A percentile compares a stretch with the other conserved stretches of the same genome.
Conservation (phyloP, 1,140 invertebrate species). For the Eulimnadia texana region DNA sequence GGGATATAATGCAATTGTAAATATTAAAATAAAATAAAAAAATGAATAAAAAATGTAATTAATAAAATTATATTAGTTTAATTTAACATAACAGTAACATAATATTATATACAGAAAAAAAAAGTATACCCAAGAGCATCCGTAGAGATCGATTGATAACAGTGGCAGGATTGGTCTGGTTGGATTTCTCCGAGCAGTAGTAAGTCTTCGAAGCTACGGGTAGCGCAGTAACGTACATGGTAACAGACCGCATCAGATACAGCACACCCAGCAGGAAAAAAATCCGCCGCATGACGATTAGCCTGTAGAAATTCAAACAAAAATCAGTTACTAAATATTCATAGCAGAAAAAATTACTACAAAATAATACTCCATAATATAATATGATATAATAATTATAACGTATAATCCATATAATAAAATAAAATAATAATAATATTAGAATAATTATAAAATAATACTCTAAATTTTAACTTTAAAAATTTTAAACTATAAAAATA, state of each 20-base stretch:
- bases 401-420: not conserved
- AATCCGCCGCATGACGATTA: slow-evolving; percentile 64
- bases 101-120: too few relatives aligned
- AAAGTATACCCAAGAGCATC: slow-evolving; percentile 48
- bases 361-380: too few relatives aligned
- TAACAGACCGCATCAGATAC: slow-evolving; percentile 72
- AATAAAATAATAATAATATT: slow-evolving; percentile 15
- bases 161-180: slow-evolving; percentile 43
- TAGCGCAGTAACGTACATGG: slow-evolving; percentile 77
- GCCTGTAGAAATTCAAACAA: slow-evolving; percentile 36
- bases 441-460: not conserved
- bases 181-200: slow-evolving; percentile 65
- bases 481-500: too few relatives aligned
- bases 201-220: slow-evolving; percentile 67
- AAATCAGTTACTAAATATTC: too few relatives aligned
- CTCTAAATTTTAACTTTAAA: not conserved
- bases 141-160: slow-evolving; percentile 51
- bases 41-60: too few relatives aligned
- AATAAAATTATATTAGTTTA: too few relatives aligned
- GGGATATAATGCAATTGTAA: too few relatives aligned
- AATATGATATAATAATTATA: too few relatives aligned
- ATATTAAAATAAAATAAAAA: too few relatives aligned
- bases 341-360: too few relatives aligned
- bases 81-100: too few relatives aligned
- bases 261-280: slow-evolving; percentile 67